Percentiles rank a stretch among this genome's conserved stretches.
phyloP scores from a whole-genome alignment of 2,797 vertebrate species.

The Erethizon dorsatum region DNA sequence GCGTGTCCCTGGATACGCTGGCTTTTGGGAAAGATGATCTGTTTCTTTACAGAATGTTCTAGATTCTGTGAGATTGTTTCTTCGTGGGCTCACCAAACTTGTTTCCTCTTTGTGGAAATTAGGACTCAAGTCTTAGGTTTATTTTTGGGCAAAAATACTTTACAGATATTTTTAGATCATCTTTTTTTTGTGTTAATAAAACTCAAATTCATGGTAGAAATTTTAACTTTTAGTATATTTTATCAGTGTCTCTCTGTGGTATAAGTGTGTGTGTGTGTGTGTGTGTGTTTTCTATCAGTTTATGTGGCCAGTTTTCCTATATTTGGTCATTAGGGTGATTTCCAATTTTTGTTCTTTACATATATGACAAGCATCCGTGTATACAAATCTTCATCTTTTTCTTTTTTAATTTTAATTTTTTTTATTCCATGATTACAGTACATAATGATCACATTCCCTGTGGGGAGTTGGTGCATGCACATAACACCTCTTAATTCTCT shows the following conservation, averaged over 20 bases:
- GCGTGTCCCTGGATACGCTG: neutral
- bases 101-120: neutral
- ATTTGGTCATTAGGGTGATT: neutral
- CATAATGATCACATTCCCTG: neutral
- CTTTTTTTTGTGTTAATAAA: conserved; percentile 6
- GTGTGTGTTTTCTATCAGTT: neutral
- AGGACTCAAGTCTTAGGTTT: neutral
- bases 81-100: neutral
- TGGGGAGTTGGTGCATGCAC: neutral
- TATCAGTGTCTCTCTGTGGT: neutral
- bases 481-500: neutral
- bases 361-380: neutral
- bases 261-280: neutral
- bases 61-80: neutral
- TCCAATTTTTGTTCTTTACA: neutral
- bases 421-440: neutral
- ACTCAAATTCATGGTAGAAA: neutral
- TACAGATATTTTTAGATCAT: neutral
- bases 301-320: neutral
- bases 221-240: neutral
- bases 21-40: neutral
- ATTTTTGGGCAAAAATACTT: neutral
- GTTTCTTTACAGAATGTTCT: neutral
- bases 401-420: neutral
- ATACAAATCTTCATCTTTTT: neutral